Evolutionary conservation across 2,113 vertebrate species (phyloP).

Genomic region (Hydropotes inermis): DNA sequence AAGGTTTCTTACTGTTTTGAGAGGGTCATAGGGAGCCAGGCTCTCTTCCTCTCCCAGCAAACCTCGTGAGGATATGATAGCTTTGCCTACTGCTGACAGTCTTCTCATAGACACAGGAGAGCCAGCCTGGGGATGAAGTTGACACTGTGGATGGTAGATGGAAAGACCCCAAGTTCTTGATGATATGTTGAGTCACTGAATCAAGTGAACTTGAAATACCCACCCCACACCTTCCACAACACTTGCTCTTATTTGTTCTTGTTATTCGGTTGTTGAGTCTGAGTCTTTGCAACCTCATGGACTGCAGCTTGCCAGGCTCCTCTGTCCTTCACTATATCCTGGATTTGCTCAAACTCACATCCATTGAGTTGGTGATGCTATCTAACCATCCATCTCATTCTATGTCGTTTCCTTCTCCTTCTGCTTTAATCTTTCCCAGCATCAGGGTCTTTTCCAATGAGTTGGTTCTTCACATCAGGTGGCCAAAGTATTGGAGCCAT

Average conservation of each 20-base stretch:
- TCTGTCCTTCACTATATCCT: not conserved
- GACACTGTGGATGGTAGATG: not conserved
- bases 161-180: not conserved
- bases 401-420: not conserved
- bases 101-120: not conserved
- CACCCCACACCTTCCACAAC: accelerated
- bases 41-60: not conserved
- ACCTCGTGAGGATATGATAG: not conserved
- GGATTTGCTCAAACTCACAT: not conserved
- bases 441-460: not conserved
- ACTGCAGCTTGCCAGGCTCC: not conserved
- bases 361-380: not conserved
- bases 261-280: not conserved
- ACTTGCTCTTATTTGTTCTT: not conserved
- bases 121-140: not conserved
- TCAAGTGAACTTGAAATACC: not conserved
- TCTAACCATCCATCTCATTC: not conserved
- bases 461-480: not conserved
- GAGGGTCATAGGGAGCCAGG: not conserved
- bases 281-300: not conserved
- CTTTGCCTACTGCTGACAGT: not conserved
- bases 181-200: not conserved
- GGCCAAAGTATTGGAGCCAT: not conserved
- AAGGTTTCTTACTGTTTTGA: not conserved
- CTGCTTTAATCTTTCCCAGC: not conserved